phyloP scores from a whole-genome alignment of 2,113 vertebrate species.

The Corvus hawaiiensis region DNA sequence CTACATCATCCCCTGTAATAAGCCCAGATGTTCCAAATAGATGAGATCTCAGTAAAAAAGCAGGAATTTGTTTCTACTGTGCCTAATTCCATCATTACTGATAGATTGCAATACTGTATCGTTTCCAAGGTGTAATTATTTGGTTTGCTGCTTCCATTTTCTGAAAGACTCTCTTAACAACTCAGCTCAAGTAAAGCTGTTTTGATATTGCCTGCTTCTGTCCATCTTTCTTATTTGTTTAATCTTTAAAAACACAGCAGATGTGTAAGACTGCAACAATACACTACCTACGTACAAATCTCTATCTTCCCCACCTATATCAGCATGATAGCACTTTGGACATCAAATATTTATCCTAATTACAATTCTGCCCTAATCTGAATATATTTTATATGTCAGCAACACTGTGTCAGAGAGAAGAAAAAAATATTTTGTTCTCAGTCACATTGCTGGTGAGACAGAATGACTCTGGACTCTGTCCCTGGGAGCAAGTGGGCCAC shows the following conservation, averaged over 20 bases:
- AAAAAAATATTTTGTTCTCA: background rate
- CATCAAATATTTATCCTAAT: slow-evolving; percentile 63
- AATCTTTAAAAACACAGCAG: slow-evolving; percentile 13
- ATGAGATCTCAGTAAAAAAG: background rate
- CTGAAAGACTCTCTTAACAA: slow-evolving; percentile 28
- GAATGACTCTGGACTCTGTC: background rate
- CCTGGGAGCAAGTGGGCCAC: background rate
- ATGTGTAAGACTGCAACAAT: background rate
- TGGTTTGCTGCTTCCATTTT: slow-evolving; percentile 24
- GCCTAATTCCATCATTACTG: background rate
- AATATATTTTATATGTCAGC: slow-evolving; percentile 42
- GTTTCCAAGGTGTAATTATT: background rate
- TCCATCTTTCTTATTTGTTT: slow-evolving; percentile 13
- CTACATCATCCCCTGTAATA: slow-evolving; percentile 10
- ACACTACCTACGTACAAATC: background rate
- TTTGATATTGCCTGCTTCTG: slow-evolving; percentile 3
- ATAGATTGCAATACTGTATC: background rate
- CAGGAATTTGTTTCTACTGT: background rate
- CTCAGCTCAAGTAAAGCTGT: background rate
- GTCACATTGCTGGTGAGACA: background rate
- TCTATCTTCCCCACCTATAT: background rate
- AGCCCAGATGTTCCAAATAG: background rate
- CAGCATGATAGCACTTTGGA: slow-evolving; percentile 33
- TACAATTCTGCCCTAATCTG: slow-evolving; percentile 27
- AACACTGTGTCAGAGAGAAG: background rate